Evolutionary conservation across 2,113 vertebrate genomes (phyloP), one percentile per base, ranked within the genome.

Genomic region (Atrichornis clamosus): DNA sequence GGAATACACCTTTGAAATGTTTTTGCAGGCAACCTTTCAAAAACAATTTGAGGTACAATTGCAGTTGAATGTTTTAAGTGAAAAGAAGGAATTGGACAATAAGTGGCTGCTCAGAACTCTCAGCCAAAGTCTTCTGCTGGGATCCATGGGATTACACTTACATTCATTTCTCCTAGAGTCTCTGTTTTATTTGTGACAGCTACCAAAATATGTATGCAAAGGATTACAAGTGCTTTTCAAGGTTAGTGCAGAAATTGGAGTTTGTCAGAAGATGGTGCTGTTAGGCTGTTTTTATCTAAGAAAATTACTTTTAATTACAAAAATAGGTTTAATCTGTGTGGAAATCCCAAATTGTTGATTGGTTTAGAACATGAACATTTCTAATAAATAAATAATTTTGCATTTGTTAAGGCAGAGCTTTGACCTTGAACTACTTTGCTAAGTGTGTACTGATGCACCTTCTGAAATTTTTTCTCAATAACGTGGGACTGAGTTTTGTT

Each of bases 231-330:
- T 81, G 59, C 70, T 83, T 83, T 88, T 92, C 89, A 96, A 93
- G 72, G 92, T 93, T 87, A 96, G 67, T 92, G 96, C 64, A 95
- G 69, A 80, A 91, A 93, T 59, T 78, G 39, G 37, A 65, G 60
- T 39, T 84, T 95, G 93, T 95, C 97, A 97, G 97, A 95, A 98
- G 97, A 93, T 97, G 97, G 97, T 95, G 97, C 96, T 96, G 87
- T 97, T 96, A 87, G 84, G 93, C 95, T 72, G 94, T 30, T 96
- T 93, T 96, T 95, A 89, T 42, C 13, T 60, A 39, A 44, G 27
- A 74, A 88, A 74, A 42, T 44, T 50, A 76, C 26, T 79, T 94
- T 68, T 96, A 85, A 96, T 82, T 87, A 42, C 32, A 80, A 78
- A 95, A 96, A 56, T 9, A 79, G 74, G 8, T 72, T 93, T 60